Percentiles rank a stretch among this genome's conserved stretches.
phyloP scores from a whole-genome alignment of 2,113 vertebrate species.

The Cyrtonyx montezumae region DNA sequence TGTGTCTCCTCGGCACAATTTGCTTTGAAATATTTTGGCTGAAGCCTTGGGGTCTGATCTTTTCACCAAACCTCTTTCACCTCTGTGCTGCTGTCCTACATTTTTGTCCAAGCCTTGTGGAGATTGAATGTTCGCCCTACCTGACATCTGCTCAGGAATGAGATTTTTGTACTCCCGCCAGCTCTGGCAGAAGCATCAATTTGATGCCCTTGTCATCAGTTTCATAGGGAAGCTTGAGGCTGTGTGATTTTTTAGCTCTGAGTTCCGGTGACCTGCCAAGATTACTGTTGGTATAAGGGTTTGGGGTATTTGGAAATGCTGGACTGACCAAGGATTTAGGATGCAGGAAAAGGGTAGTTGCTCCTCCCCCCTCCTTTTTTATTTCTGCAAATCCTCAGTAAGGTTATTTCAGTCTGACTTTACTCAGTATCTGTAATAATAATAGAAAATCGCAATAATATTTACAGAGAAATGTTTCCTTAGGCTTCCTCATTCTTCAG shows the following conservation, averaged over 20 bases:
- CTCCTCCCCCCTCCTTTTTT: not conserved
- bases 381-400: not conserved
- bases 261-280: not conserved
- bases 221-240: not conserved
- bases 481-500: not conserved
- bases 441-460: not conserved
- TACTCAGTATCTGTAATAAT: not conserved
- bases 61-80: slow-evolving; percentile 64
- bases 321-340: not conserved
- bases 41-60: slow-evolving; percentile 35
- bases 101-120: slow-evolving; percentile 60
- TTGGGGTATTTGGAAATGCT: not conserved
- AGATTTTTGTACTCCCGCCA: slow-evolving; percentile 65
- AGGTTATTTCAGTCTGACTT: not conserved
- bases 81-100: slow-evolving; percentile 61
- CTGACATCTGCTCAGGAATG: slow-evolving; percentile 69
- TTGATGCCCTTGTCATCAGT: slow-evolving; percentile 45
- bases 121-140: slow-evolving; percentile 53
- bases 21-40: slow-evolving; percentile 68
- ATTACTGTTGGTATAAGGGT: not conserved
- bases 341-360: not conserved
- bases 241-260: not conserved
- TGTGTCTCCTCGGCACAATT: slow-evolving; percentile 39
- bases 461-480: not conserved
- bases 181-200: slow-evolving; percentile 51